Evolutionary conservation across 2,888 invertebrate genomes (phyloP).

Genomic region (Himalopsyche anomala): DNA sequence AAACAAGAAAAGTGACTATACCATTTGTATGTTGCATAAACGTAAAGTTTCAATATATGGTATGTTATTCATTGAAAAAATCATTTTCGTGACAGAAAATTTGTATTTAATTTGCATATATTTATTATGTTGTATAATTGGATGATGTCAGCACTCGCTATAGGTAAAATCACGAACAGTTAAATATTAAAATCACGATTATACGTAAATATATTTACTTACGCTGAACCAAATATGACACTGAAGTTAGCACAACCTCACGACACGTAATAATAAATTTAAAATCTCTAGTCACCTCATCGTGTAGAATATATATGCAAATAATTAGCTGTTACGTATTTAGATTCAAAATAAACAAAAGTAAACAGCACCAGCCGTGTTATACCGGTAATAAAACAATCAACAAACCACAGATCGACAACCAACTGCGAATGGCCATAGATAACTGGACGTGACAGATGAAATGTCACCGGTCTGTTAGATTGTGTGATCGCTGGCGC

Average conservation of each 20-base stretch:
- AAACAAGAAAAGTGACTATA: no score
- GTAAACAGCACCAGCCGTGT: background rate
- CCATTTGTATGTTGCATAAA: no score
- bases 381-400: background rate
- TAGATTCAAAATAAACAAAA: background rate
- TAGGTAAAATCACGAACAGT: background rate
- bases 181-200: background rate
- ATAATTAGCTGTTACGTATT: background rate
- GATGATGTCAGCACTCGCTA: background rate
- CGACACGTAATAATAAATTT: background rate
- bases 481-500: background rate
- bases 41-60: no score
- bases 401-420: background rate
- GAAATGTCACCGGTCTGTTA: background rate
- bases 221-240: background rate
- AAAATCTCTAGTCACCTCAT: background rate
- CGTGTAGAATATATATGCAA: background rate
- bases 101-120: background rate
- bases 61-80: background rate
- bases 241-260: background rate
- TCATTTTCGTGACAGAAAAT: background rate
- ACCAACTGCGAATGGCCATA: background rate
- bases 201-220: background rate
- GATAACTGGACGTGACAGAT: slow-evolving; percentile 16
- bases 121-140: no score